Evolutionary conservation across 2,113 vertebrate species (phyloP), one percentile per base, ranked within the genome.

Genomic region (Pseudorasbora parva): DNA sequence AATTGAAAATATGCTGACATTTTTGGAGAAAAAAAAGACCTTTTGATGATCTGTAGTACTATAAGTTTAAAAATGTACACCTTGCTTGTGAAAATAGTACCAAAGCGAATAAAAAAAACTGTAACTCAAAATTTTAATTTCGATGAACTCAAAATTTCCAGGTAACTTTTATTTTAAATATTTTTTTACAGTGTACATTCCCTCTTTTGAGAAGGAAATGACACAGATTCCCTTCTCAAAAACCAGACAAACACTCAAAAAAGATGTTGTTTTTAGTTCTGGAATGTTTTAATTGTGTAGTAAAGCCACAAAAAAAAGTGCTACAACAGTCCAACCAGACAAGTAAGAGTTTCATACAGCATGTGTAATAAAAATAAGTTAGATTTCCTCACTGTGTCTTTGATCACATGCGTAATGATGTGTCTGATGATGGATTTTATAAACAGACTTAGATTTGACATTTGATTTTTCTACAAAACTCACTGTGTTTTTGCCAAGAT

Each of bases 371-470:
- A 49, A 23, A 57, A 79, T 64, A 12, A n/a, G 21, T 45, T 43
- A 41, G 37, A n/a, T 30, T 30, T 64, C 49, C 43, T 64, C 23
- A 79, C 64, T 30, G 59, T 64, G 43, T 62, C 23, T 49, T 64
- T 79, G 59, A 79, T 64, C 41, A 33, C 41, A 79, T 79, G 41
- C 47, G 30, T 19, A 62, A 6, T 62, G 14, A 60, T 4, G 4
- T 43, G 21, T 25, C 33, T 59, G 54, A 43, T 64, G 59, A 64
- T 79, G n/a, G 33, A 78, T 17, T 59, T 78, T 11, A 77, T 25
- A 27, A n/a, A 17, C 71, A 51, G 72, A 49, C 33, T 21, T 15
- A 30, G 49, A 56, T 37, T 9, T 23, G 2, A 14, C 37, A 49
- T 45, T 10, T 59, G n/a, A 62, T 49, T 66, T n/a, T 37, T 79